A percentile compares a stretch with the other conserved stretches of the same genome.
Conservation (phyloP, 2,113 vertebrate species). For the Casuarius casuarius region DNA sequence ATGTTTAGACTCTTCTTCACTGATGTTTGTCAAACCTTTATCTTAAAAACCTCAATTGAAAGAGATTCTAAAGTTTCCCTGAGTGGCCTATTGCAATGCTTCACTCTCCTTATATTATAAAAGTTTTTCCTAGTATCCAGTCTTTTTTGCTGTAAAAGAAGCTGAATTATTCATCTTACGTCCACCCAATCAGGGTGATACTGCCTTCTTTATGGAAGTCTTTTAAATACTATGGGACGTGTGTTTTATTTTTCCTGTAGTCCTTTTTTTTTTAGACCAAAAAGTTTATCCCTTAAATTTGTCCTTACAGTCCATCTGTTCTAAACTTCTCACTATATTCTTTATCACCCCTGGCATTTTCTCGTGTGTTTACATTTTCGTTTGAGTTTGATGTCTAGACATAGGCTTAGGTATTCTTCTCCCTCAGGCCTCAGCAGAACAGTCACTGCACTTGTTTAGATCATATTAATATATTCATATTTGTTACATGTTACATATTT, state of each 20-base stretch:
- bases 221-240: not conserved
- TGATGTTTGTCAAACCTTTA: not conserved
- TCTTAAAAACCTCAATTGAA: not conserved
- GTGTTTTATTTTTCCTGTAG: not conserved
- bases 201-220: not conserved
- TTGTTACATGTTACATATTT: not conserved
- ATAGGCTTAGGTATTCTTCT: not conserved
- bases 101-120: not conserved
- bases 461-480: not conserved
- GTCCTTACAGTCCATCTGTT: not conserved
- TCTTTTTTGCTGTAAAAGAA: not conserved
- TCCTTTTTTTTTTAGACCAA: not conserved
- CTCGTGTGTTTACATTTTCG: not conserved
- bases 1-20: not conserved
- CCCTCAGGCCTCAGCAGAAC: accelerated
- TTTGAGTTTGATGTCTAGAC: not conserved
- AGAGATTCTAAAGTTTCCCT: not conserved
- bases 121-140: not conserved
- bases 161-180: not conserved
- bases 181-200: not conserved
- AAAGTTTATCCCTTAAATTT: not conserved
- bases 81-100: not conserved
- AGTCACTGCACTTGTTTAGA: not conserved
- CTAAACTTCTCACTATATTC: not conserved
- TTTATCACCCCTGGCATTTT: not conserved